Conservation (phyloP, 37 sponge, comb jelly and placozoan genomes). For the Beroe ovata region DNA sequence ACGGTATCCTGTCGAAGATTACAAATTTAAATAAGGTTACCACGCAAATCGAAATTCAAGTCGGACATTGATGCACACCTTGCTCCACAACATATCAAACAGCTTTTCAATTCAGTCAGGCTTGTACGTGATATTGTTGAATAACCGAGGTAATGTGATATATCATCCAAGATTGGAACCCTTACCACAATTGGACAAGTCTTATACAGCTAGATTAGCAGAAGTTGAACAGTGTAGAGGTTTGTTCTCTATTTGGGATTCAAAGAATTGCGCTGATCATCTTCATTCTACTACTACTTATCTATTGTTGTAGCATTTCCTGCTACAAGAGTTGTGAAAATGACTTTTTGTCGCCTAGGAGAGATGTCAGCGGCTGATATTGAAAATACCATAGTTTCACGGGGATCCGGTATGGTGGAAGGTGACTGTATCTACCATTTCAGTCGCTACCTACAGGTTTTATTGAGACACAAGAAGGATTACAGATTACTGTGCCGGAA, state of each 20-base stretch:
- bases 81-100: too few species aligned
- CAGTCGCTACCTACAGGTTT: constrained; percentile 21
- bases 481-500: too few species aligned
- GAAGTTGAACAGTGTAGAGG: constrained; percentile 43
- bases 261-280: background rate
- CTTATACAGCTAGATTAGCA: constrained; percentile 43
- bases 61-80: too few species aligned
- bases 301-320: too few species aligned
- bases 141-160: constrained; percentile 49
- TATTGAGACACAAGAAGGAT: too few species aligned
- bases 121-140: constrained; percentile 4
- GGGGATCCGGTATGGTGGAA: constrained; percentile 6
- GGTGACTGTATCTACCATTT: constrained; percentile 26
- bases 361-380: constrained; percentile 7
- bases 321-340: too few species aligned
- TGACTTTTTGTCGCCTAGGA: too few species aligned
- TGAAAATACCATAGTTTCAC: background rate
- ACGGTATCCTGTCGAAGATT: background rate
- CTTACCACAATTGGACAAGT: background rate
- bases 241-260: background rate
- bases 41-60: too few species aligned
- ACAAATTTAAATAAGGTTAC: constrained; percentile 16
- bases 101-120: background rate
- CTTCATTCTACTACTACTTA: too few species aligned
- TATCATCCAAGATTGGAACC: constrained; percentile 46